These are phyloP conservation scores for Macaria liturata DNA, from an alignment of 2,888 invertebrate genomes.

Conservation along the genomic window DNA sequence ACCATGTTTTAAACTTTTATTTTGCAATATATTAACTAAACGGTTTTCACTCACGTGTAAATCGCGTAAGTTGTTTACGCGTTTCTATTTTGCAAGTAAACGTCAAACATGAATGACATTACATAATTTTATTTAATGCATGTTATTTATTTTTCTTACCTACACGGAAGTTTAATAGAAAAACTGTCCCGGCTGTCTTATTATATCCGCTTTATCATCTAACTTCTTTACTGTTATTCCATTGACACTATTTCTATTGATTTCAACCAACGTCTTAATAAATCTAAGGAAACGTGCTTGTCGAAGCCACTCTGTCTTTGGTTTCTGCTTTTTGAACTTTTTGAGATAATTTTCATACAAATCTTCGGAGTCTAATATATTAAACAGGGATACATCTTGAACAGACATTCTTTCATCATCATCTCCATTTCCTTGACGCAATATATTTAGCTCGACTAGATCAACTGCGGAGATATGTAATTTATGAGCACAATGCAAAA, in stretches of 20 bases:
- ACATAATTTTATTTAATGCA: no score
- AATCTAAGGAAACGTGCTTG: constrained; percentile 53
- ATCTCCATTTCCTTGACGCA: constrained; percentile 8
- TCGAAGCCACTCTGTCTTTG: constrained; percentile 35
- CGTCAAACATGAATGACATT: no score
- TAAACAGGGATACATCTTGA: constrained; percentile 40
- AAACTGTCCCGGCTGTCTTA: constrained; percentile 47
- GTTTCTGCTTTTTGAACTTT: constrained; percentile 39
- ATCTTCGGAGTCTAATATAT: constrained; percentile 47
- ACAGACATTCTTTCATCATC: constrained; percentile 29
- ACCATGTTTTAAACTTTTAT: no score
- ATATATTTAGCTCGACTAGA: constrained; percentile 15
- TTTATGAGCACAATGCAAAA: not conserved
- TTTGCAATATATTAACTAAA: no score
- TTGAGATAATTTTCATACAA: constrained; percentile 45
- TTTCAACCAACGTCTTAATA: constrained; percentile 54
- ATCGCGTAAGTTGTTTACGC: no score
- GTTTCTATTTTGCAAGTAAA: no score
- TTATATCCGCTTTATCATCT: constrained; percentile 46
- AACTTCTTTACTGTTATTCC: constrained; percentile 36
- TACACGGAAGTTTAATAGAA: constrained; percentile 37
- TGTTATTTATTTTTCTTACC: no score
- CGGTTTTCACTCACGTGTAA: no score
- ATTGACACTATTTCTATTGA: constrained; percentile 47
- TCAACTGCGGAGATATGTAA: constrained; percentile 39